Evolutionary conservation across 1,140 invertebrate species (phyloP), one percentile per base, ranked within the genome.

Genomic region (Mycetomoellerius zeteki): DNA sequence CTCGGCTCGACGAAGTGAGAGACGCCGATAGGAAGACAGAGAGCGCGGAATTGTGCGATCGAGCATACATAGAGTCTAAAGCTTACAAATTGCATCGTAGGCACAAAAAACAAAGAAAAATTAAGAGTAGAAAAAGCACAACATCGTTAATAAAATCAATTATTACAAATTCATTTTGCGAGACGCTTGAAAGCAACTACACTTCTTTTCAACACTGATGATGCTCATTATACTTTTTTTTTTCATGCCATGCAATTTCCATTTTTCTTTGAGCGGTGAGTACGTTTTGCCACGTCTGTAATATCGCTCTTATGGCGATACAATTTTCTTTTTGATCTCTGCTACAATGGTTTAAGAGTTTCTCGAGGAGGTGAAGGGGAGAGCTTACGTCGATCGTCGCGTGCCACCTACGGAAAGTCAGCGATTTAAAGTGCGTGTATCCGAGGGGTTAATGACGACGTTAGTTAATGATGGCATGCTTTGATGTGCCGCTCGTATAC

Each of bases 271-370:
- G 52, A 73, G 54, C 21, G 33, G 19, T 50, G 14, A 43, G 21
- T 65, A 33, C 24, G n/a, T 47, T 62, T 52, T 27, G 21, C 5
- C n/a, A 30, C 58, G 33, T 16, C 16, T 8, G 47, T 54, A 33
- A 71, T 54, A 47, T 89, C 86, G 62, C 84, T 52, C 50, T 75
- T 37, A 75, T 37, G 58, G 58, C 73, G 88, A 87, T 84, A 86
- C 88, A 90, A 89, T 90, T 87, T 87, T 81, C 78, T 87, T 91
- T 90, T 91, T 91, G 90, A 91, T 91, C 90, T 91, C 64, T 30
- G 81, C 78, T 91, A 90, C 86, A 91, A 90, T 90, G 75, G 86
- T 54, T 85, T 52, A 88, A 85, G 81, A 82, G 60, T 43, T 77
- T 21, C 50, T 71, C 21, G 64, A 86, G 84, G 24, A 80, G 69